A percentile compares a stretch with the other conserved stretches of the same genome.
phyloP scores from a whole-genome alignment of 2,797 vertebrate species.

The Taeniopygia guttata region DNA sequence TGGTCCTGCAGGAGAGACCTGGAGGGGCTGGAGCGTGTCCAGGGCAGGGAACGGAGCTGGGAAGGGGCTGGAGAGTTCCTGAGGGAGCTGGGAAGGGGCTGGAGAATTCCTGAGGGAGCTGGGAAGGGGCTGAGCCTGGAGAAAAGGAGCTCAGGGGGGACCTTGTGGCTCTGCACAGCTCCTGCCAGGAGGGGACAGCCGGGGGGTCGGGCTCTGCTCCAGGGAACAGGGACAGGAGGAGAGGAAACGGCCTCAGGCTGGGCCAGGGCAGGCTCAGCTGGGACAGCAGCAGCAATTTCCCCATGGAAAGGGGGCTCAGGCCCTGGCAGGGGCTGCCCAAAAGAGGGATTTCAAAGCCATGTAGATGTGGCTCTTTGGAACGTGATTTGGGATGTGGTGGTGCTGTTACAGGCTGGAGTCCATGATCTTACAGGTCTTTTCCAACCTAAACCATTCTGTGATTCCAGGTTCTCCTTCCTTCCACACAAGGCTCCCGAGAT shows the following conservation, averaged over 20 bases:
- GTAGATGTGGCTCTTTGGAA: background rate
- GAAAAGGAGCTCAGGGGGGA: background rate
- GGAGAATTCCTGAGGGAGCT: background rate
- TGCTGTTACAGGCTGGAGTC: background rate
- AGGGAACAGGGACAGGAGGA: background rate
- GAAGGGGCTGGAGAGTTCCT: no score
- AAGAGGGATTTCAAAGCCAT: background rate
- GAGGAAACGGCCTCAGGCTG: background rate
- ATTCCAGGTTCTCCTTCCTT: background rate
- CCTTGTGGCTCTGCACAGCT: background rate
- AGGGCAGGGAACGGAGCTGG: no score
- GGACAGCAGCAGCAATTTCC: background rate
- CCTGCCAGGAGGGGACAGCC: background rate
- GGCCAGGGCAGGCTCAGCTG: background rate
- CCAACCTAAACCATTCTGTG: background rate
- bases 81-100: background rate
- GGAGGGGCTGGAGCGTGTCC: no score
- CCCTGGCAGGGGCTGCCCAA: background rate
- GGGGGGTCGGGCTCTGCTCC: background rate
- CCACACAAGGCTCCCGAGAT: background rate
- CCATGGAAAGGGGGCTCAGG: background rate
- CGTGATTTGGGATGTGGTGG: accelerated
- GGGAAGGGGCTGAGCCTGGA: background rate
- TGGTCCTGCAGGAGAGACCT: no score
- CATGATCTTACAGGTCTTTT: background rate